Percentiles rank a stretch among this genome's conserved stretches.
Conservation (phyloP, 2,888 invertebrate species). For the Xylocampa areola region DNA sequence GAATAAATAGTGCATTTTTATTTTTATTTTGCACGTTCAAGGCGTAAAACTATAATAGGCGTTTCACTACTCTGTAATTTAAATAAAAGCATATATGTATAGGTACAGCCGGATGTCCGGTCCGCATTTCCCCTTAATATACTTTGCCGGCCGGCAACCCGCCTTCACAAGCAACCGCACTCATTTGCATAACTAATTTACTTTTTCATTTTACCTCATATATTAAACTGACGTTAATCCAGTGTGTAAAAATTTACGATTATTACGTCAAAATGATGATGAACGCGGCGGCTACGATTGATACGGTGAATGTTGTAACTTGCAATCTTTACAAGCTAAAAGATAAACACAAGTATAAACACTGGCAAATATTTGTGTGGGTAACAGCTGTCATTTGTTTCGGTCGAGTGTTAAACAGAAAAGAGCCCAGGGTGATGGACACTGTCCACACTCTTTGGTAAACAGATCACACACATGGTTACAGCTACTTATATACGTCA, state of each 20-base stretch:
- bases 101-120: slow-evolving; percentile 80
- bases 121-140: slow-evolving; percentile 70
- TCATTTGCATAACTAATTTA: slow-evolving; percentile 67
- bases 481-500: slow-evolving; percentile 7
- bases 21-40: slow-evolving; percentile 66
- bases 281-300: slow-evolving; percentile 43
- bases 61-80: slow-evolving; percentile 55
- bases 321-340: slow-evolving; percentile 61
- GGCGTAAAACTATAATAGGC: slow-evolving; percentile 64
- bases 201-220: slow-evolving; percentile 49
- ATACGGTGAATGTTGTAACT: slow-evolving; percentile 47
- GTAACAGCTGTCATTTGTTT: slow-evolving; percentile 55
- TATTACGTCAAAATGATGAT: slow-evolving; percentile 45
- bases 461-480: slow-evolving; percentile 36
- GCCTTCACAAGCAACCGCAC: slow-evolving; percentile 45
- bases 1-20: slow-evolving; percentile 24
- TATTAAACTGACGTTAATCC: slow-evolving; percentile 30
- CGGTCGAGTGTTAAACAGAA: slow-evolving; percentile 45
- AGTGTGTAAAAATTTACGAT: slow-evolving; percentile 17
- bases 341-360: slow-evolving; percentile 58
- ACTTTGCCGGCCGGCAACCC: slow-evolving; percentile 64
- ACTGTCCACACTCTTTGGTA: slow-evolving; percentile 56
- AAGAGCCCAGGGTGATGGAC: slow-evolving; percentile 57
- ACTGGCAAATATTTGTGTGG: slow-evolving; percentile 57
- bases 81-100: slow-evolving; percentile 59